These are phyloP conservation scores for Parazoanthus swiftii DNA, from an alignment of 92 coral and sea anemone species.

Conservation along the genomic window DNA sequence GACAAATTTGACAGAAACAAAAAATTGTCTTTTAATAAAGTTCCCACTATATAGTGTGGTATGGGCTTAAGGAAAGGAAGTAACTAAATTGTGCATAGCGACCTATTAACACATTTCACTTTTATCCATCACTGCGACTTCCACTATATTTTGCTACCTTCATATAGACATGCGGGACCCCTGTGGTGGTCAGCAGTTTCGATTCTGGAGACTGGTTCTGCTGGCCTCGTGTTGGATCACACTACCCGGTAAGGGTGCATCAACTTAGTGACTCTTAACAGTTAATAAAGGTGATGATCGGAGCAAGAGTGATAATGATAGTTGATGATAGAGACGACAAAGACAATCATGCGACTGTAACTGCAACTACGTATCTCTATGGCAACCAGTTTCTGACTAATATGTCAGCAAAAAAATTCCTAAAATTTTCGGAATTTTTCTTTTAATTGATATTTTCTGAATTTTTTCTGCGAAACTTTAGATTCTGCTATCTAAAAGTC, in stretches of 20 bases:
- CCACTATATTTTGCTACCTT: background rate
- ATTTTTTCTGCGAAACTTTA: too few relatives aligned
- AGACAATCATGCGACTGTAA: background rate
- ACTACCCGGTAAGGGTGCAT: background rate
- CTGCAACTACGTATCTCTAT: too few relatives aligned
- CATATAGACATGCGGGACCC: slow-evolving; percentile 20
- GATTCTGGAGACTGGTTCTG: background rate
- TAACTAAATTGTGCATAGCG: background rate
- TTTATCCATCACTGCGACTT: background rate
- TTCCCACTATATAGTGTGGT: too few relatives aligned
- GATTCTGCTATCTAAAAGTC: too few relatives aligned
- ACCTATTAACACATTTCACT: background rate
- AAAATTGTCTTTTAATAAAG: too few relatives aligned
- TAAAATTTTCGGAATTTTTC: too few relatives aligned
- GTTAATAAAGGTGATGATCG: background rate
- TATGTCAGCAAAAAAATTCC: too few relatives aligned
- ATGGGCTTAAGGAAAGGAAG: too few relatives aligned
- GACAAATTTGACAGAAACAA: too few relatives aligned
- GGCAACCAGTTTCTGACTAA: too few relatives aligned
- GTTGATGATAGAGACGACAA: background rate
- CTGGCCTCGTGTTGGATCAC: slow-evolving; percentile 2
- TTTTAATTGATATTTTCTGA: too few relatives aligned
- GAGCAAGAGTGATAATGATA: background rate
- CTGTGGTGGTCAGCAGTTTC: background rate
- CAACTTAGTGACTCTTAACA: background rate